Conservation (phyloP, 2,888 invertebrate genomes). For the Dinocampus coccinellae region DNA sequence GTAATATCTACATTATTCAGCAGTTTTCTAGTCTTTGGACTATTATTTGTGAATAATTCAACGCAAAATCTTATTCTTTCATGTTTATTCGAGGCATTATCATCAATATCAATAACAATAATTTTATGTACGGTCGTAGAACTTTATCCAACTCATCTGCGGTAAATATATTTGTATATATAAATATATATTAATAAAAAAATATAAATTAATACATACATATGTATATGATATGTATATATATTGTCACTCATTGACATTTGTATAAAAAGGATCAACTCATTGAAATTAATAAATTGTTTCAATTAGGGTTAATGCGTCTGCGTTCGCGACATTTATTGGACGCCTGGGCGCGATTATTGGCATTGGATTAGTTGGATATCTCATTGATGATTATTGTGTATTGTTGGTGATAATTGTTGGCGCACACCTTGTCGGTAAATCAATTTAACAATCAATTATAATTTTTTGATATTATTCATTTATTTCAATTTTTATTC, state of each 20-base stretch:
- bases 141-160: conserved; percentile 84
- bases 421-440: conserved; percentile 79
- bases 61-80: conserved; percentile 81
- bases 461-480: background rate
- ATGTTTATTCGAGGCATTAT: conserved; percentile 83
- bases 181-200: background rate
- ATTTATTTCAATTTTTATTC: background rate
- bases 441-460: conserved; percentile 63
- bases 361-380: conserved; percentile 82
- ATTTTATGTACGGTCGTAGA: conserved; percentile 85
- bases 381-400: conserved; percentile 83
- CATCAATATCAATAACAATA: conserved; percentile 82
- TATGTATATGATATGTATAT: too few species aligned
- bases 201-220: background rate
- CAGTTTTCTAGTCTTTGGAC: conserved; percentile 79
- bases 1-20: conserved; percentile 82
- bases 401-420: conserved; percentile 76
- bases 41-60: conserved; percentile 81
- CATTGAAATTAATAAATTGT: background rate
- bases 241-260: background rate
- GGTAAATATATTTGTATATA: conserved; percentile 69
- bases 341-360: conserved; percentile 82
- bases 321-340: conserved; percentile 72
- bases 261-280: background rate
- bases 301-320: conserved; percentile 49